Evolutionary conservation across 2,797 vertebrate species (phyloP).

Genomic region (Arrhamphus sclerolepis): DNA sequence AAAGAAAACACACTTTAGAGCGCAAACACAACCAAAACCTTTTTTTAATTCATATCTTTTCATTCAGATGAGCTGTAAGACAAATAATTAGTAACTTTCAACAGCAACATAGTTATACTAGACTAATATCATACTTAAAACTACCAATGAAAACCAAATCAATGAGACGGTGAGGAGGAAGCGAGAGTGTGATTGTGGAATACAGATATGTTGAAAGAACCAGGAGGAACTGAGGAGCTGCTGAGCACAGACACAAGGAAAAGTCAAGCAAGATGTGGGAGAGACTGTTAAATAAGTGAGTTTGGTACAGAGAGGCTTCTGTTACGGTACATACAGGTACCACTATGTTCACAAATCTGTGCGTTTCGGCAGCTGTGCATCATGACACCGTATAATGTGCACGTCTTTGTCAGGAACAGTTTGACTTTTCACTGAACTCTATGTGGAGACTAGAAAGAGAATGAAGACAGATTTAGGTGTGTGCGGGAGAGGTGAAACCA

Average conservation of each 20-base stretch:
- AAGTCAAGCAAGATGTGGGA: slow-evolving; percentile 19
- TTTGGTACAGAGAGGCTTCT: slow-evolving; percentile 45
- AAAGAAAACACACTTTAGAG: too few relatives aligned
- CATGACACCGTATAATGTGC: background rate
- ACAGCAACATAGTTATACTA: too few relatives aligned
- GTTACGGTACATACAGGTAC: slow-evolving; percentile 40
- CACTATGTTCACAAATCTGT: slow-evolving; percentile 12
- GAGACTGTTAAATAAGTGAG: slow-evolving; percentile 47
- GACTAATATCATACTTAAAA: background rate
- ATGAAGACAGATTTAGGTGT: slow-evolving; percentile 26
- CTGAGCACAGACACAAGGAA: slow-evolving; percentile 14
- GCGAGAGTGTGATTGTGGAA: slow-evolving; percentile 34
- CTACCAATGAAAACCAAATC: too few relatives aligned
- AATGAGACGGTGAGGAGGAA: slow-evolving; percentile 32
- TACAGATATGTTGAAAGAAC: slow-evolving; percentile 34
- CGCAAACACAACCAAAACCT: too few relatives aligned
- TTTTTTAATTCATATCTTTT: too few relatives aligned
- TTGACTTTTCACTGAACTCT: slow-evolving; percentile 42
- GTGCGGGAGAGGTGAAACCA: slow-evolving; percentile 37
- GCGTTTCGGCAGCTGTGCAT: background rate
- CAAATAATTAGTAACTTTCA: too few relatives aligned
- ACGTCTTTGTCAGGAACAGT: slow-evolving; percentile 14
- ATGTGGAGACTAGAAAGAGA: slow-evolving; percentile 5
- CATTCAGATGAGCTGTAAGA: too few relatives aligned
- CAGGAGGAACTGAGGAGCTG: slow-evolving; percentile 16